Percentiles rank a stretch among this genome's conserved stretches.
Evolutionary conservation across 2,113 vertebrate species (phyloP).

Genomic region (Talpa occidentalis): DNA sequence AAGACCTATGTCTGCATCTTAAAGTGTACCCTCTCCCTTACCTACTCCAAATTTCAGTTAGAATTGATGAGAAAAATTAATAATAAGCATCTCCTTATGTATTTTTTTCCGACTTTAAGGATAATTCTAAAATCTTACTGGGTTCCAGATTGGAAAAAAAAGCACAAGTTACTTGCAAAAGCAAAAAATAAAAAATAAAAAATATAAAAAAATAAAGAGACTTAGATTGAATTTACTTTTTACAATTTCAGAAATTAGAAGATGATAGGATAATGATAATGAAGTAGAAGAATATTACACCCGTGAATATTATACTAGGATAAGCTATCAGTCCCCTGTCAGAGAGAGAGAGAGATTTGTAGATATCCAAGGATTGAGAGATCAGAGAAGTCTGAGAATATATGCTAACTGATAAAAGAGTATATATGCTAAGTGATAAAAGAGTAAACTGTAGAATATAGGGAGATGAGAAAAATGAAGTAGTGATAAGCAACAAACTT

Average conservation of each 20-base stretch:
- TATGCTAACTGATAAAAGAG: neutral
- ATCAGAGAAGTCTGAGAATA: neutral
- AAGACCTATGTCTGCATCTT: neutral
- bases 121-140: slow-evolving; percentile 3
- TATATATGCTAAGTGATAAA: neutral
- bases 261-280: neutral
- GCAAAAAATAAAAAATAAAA: neutral
- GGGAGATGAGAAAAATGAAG: neutral
- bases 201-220: too few species aligned
- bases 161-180: neutral
- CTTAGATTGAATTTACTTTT: neutral
- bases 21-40: neutral
- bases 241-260: neutral
- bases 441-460: neutral
- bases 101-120: neutral
- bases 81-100: neutral
- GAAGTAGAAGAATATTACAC: neutral
- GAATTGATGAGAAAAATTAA: neutral
- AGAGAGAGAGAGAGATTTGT: neutral
- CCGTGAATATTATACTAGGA: neutral
- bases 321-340: neutral
- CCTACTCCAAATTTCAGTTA: neutral
- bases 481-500: neutral
- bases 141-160: neutral
- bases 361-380: neutral